phyloP scores from a whole-genome alignment of 2,797 vertebrate species.

The Ptychadena robeensis region DNA sequence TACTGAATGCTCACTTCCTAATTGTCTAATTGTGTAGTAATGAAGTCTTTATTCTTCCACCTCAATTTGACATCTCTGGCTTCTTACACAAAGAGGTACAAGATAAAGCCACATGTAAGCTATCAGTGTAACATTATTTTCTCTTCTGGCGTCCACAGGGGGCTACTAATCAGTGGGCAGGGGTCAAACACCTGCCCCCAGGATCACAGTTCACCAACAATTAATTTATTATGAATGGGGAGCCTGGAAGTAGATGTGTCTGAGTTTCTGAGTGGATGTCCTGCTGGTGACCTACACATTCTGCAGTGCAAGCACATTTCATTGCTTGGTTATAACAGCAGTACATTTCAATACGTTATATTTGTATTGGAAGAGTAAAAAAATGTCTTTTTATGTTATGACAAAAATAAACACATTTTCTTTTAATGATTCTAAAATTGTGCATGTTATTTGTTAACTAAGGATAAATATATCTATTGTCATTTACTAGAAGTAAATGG shows the following conservation, averaged over 20 bases:
- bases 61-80: slow-evolving; percentile 49
- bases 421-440: too few species aligned
- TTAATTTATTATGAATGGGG: slow-evolving; percentile 82
- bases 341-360: not conserved
- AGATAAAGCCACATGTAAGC: slow-evolving; percentile 79
- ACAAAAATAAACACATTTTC: not conserved
- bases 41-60: slow-evolving; percentile 53
- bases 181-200: slow-evolving; percentile 81
- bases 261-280: slow-evolving; percentile 74
- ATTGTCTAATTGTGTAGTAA: slow-evolving; percentile 59
- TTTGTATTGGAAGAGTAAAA: not conserved
- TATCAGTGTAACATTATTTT: slow-evolving; percentile 77
- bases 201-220: slow-evolving; percentile 84
- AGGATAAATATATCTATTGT: too few species aligned
- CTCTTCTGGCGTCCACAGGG: slow-evolving; percentile 77
- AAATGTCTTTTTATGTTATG: not conserved
- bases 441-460: too few species aligned
- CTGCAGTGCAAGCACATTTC: slow-evolving; percentile 26
- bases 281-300: slow-evolving; percentile 78
- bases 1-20: slow-evolving; percentile 47
- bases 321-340: not conserved
- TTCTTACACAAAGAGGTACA: slow-evolving; percentile 60
- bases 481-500: too few species aligned
- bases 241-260: slow-evolving; percentile 76
- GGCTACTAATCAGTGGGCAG: slow-evolving; percentile 80